Conservation (phyloP, 2,797 vertebrate genomes). For the Adrianichthys oophorus region DNA sequence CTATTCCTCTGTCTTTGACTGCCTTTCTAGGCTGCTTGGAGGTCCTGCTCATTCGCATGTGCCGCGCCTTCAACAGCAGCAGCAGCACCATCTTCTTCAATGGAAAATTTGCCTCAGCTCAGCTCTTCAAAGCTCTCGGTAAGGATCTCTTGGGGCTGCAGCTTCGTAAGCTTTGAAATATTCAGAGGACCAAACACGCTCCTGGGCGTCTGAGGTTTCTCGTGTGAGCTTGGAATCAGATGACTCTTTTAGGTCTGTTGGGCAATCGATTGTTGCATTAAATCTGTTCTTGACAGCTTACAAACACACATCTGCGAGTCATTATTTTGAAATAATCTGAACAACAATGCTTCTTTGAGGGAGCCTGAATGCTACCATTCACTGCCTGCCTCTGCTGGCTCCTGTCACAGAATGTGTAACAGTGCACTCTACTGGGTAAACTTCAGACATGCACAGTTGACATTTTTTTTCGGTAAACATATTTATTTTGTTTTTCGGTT, state of each 20-base stretch:
- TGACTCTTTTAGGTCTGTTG: conserved; percentile 3
- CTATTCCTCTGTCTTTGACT: conserved; percentile 50
- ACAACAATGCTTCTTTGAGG: background rate
- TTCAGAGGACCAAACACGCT: background rate
- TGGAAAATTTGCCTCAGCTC: conserved; percentile 85
- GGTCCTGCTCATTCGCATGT: conserved; percentile 90
- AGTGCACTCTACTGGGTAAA: conserved; percentile 6
- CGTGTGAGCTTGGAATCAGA: background rate
- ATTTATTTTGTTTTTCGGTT: conserved; percentile 5
- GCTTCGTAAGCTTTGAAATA: conserved; percentile 4
- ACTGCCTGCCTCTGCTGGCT: conserved; percentile 1
- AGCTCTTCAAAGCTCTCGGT: conserved; percentile 91
- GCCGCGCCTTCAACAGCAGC: conserved; percentile 85
- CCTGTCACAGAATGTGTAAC: conserved; percentile 2
- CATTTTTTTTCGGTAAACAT: background rate
- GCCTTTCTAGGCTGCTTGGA: conserved; percentile 85
- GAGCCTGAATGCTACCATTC: conserved; percentile 3
- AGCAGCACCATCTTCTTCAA: conserved; percentile 90
- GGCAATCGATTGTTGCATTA: background rate
- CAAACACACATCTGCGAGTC: conserved; percentile 1
- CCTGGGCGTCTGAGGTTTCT: background rate
- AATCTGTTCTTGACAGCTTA: conserved; percentile 6
- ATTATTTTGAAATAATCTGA: conserved; percentile 1
- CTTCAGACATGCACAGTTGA: conserved; percentile 7
- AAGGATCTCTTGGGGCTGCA: conserved; percentile 51